A percentile compares a stretch with the other conserved stretches of the same genome.
Evolutionary conservation across 2,797 vertebrate genomes (phyloP).

Genomic region (Lithobates pipiens): DNA sequence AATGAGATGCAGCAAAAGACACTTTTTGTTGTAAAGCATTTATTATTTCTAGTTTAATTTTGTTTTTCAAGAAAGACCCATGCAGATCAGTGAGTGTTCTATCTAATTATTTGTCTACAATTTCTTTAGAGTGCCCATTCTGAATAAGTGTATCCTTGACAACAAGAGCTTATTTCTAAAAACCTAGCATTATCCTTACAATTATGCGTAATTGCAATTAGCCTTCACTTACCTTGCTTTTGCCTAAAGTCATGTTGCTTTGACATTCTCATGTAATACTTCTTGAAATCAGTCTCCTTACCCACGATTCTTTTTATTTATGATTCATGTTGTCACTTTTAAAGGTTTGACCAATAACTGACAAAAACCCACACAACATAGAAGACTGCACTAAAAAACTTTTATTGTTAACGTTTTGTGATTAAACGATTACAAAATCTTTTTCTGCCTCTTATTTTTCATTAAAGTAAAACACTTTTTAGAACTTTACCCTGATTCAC

Average conservation of each 20-base stretch:
- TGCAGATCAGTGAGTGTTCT: neutral
- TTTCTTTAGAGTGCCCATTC: slow-evolving; percentile 2
- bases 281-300: slow-evolving; percentile 3
- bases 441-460: neutral
- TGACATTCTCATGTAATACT: neutral
- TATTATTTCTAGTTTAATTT: slow-evolving; percentile 19
- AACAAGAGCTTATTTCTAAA: slow-evolving; percentile 5
- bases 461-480: neutral
- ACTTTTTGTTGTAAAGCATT: neutral
- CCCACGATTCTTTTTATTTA: neutral
- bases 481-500: neutral
- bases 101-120: slow-evolving; percentile 22
- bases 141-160: slow-evolving; percentile 33
- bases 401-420: neutral
- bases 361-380: neutral
- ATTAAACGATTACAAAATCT: neutral
- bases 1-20: neutral
- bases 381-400: neutral
- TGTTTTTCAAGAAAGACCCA: neutral
- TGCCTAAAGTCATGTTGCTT: neutral
- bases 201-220: slow-evolving; percentile 29
- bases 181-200: neutral
- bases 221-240: slow-evolving; percentile 2
- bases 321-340: neutral
- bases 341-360: neutral